Evolutionary conservation across 2,888 invertebrate species (phyloP), one percentile per base, ranked within the genome.

Genomic region (Troilus luridus): DNA sequence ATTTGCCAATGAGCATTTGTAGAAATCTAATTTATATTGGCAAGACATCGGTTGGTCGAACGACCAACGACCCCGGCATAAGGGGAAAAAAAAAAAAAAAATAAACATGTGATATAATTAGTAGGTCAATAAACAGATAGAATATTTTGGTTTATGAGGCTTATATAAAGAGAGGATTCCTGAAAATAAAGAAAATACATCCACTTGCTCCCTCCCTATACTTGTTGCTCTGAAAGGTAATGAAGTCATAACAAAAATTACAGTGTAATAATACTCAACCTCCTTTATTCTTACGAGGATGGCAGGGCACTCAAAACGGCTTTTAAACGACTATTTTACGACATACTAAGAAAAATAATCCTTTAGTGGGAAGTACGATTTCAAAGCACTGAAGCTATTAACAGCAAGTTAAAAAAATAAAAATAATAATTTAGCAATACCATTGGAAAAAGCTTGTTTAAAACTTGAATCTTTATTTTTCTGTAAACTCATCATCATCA

Each of bases 231-330:
- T 21, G 72, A 8, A 9, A 7, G 72, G 41, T 77, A 41, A 77
- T 77, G 41, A 77, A 77, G 72, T 77, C 27, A 27, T 77, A 77
- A 77, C 27, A 27, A 77, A 77, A 41, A 77, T 77, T 77, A 77
- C 41, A 8, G 27, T 77, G 72, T 19, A 77, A 77, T 77, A 77
- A 77, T 41, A 41, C 27, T 77, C 72, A 77, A 77, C 17, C 17
- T 41, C 72, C 41, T 17, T 77, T 77, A 77, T 17, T 27, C 6
- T 14, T 77, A 14, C 17, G 7, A 17, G 72, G 41, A 77, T 77
- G 27, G 41, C 72, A 41, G 41, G 27, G 14, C 24, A 17, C 72
- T 77, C 7, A 77, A 77, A 77, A 77, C 72, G 72, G 72, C 72
- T 27, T 77, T 77, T 77, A 41, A 77, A 77, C 72, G 41, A 77